Evolutionary conservation across 2,797 vertebrate species (phyloP).

Genomic region (Gymnothorax javanicus): DNA sequence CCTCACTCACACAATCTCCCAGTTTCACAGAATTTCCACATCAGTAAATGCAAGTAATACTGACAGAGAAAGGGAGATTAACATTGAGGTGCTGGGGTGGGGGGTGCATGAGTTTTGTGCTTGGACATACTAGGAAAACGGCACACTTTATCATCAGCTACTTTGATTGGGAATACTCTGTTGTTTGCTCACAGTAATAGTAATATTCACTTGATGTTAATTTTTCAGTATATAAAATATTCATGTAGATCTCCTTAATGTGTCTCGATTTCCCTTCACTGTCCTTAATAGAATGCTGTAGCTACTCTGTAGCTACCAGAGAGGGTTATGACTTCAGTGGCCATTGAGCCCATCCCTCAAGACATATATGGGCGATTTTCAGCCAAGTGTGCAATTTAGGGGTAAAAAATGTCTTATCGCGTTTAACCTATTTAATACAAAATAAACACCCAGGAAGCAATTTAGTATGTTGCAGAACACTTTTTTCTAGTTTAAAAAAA

Average conservation of each 20-base stretch:
- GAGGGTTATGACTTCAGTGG: constrained; percentile 70
- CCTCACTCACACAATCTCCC: no score
- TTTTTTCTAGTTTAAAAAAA: no score
- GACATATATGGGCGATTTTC: no score
- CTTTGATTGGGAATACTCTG: constrained; percentile 63
- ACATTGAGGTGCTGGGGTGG: neutral
- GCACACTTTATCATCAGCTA: constrained; percentile 71
- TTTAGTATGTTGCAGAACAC: no score
- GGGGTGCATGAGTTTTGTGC: neutral
- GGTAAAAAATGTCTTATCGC: no score
- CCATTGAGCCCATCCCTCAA: neutral
- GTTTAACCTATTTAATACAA: no score
- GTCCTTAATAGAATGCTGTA: constrained; percentile 33
- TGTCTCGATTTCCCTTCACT: constrained; percentile 42
- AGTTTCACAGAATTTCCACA: no score
- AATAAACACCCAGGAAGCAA: no score
- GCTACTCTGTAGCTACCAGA: constrained; percentile 54
- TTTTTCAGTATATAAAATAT: constrained; percentile 77
- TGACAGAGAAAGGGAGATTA: no score
- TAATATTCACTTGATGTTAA: constrained; percentile 71
- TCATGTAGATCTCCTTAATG: constrained; percentile 60
- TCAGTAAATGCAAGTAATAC: no score
- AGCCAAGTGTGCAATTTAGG: no score
- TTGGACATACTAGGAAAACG: constrained; percentile 23
- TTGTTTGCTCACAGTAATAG: constrained; percentile 76